Conservation (phyloP, 2,113 vertebrate species). For the Epinephelus lanceolatus region DNA sequence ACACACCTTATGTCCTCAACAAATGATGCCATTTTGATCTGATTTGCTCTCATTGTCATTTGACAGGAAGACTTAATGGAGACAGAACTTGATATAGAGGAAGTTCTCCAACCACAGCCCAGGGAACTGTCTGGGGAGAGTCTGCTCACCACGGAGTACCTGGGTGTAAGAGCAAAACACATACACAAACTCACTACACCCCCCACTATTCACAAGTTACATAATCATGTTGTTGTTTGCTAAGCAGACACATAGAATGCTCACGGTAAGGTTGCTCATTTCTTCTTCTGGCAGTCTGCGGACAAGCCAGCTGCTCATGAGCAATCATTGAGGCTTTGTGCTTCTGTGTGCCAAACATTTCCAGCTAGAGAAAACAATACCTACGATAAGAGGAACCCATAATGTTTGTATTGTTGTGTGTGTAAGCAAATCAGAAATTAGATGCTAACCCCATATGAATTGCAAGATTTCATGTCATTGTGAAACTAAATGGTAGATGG, state of each 20-base stretch:
- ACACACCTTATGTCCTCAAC: background rate
- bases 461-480: background rate
- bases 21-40: background rate
- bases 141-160: constrained; percentile 94
- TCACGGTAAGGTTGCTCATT: background rate
- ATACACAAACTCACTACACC: background rate
- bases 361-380: background rate
- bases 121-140: constrained; percentile 94
- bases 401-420: background rate
- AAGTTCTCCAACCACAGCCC: constrained; percentile 89
- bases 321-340: background rate
- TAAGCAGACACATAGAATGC: background rate
- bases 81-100: constrained; percentile 91
- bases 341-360: background rate
- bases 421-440: background rate
- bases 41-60: background rate
- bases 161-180: constrained; percentile 88
- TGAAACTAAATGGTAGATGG: background rate
- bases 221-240: background rate
- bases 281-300: background rate
- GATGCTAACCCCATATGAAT: background rate
- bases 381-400: background rate
- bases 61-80: constrained; percentile 90
- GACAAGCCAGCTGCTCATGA: background rate
- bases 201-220: background rate